Evolutionary conservation across 2,797 vertebrate genomes (phyloP).

Genomic region (Jordanella pulchra): DNA sequence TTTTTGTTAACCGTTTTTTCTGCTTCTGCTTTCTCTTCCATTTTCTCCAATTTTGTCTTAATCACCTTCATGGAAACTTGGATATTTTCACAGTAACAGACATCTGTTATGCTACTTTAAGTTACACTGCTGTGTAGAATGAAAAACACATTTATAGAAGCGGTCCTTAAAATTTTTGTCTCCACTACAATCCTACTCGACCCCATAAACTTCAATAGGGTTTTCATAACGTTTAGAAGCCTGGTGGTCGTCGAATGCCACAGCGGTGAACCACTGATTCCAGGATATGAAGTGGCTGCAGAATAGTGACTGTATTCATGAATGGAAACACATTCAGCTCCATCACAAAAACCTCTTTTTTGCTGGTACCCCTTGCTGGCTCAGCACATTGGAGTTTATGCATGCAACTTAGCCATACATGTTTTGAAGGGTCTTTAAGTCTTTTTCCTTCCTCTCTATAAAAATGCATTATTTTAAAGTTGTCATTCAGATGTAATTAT

Average conservation of each 20-base stretch:
- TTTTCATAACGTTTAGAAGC: conserved; percentile 30
- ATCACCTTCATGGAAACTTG: conserved; percentile 45
- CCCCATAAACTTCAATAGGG: conserved; percentile 35
- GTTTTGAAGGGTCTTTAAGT: conserved; percentile 10
- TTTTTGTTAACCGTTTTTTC: conserved; percentile 10
- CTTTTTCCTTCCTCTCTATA: conserved; percentile 3
- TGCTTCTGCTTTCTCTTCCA: conserved; percentile 7
- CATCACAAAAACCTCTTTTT: conserved; percentile 32
- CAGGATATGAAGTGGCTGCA: conserved; percentile 64
- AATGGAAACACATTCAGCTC: conserved; percentile 62
- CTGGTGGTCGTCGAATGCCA: conserved; percentile 35
- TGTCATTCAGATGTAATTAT: not conserved
- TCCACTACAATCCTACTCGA: conserved; percentile 14
- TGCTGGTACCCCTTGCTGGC: conserved; percentile 42
- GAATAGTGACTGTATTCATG: conserved; percentile 56
- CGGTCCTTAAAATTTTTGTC: conserved; percentile 28
- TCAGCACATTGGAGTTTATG: conserved; percentile 61
- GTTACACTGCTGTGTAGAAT: conserved; percentile 29
- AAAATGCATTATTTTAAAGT: conserved; percentile 10
- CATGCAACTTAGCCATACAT: conserved; percentile 35
- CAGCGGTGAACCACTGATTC: conserved; percentile 64
- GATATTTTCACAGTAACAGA: conserved; percentile 54
- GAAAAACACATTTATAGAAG: conserved; percentile 57
- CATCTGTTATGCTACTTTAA: conserved; percentile 64
- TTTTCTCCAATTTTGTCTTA: conserved; percentile 5